phyloP scores from a whole-genome alignment of 2,888 invertebrate genomes.

The Dermolepida albohirtum region DNA sequence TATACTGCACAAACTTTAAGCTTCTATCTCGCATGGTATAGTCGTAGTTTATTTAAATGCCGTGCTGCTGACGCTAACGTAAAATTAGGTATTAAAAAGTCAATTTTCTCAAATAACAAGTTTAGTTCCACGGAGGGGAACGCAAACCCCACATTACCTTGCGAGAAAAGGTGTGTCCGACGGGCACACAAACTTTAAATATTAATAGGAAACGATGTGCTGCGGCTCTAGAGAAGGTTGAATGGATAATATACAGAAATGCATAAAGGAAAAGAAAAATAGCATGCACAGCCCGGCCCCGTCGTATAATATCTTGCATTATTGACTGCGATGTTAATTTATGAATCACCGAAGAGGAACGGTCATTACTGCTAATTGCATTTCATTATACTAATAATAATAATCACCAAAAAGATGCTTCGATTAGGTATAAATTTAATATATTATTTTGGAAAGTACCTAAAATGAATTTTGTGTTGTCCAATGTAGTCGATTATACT shows the following conservation, averaged over 20 bases:
- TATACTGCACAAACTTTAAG: not conserved
- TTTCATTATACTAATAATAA: slow-evolving; percentile 36
- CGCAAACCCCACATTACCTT: slow-evolving; percentile 42
- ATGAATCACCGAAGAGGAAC: slow-evolving; percentile 22
- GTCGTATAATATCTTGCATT: not conserved
- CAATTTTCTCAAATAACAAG: slow-evolving; percentile 49
- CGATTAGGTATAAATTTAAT: slow-evolving; percentile 23
- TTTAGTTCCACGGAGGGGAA: slow-evolving; percentile 42
- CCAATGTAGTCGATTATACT: too few relatives aligned
- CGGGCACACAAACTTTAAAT: slow-evolving; percentile 44
- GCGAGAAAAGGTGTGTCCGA: slow-evolving; percentile 46
- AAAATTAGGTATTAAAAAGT: slow-evolving; percentile 46
- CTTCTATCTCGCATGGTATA: slow-evolving; percentile 1
- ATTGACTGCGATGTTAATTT: slow-evolving; percentile 28
- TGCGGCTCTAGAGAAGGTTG: not conserved
- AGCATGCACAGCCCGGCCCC: not conserved
- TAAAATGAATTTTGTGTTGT: too few relatives aligned
- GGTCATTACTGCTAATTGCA: slow-evolving; percentile 37
- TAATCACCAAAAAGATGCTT: slow-evolving; percentile 22
- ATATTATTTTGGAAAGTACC: not conserved
- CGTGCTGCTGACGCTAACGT: slow-evolving; percentile 25
- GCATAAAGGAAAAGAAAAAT: slow-evolving; percentile 6
- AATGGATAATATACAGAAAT: not conserved
- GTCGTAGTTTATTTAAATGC: not conserved
- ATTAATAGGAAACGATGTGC: slow-evolving; percentile 46